Evolutionary conservation across 1,140 invertebrate species (phyloP).

Genomic region (Zaprionus ornatus): DNA sequence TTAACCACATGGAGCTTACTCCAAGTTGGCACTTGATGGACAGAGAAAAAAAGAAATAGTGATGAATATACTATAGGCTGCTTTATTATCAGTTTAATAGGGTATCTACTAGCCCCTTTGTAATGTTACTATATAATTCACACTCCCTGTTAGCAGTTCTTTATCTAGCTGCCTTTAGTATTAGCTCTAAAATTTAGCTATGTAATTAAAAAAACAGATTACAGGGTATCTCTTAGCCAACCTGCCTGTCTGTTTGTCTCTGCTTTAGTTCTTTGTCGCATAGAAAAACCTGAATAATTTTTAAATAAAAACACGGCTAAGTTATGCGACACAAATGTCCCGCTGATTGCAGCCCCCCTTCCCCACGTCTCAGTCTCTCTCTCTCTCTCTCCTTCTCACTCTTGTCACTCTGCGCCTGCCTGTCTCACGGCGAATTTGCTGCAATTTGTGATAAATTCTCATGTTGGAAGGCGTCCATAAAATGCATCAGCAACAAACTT

Average conservation of each 20-base stretch:
- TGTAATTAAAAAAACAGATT: neutral
- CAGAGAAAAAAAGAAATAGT: neutral
- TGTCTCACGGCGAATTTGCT: constrained; percentile 5
- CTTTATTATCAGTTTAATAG: neutral
- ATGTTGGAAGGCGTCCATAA: constrained; percentile 65
- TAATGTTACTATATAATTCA: no score
- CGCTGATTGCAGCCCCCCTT: constrained; percentile 33
- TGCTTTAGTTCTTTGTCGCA: constrained; percentile 12
- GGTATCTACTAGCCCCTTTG: neutral
- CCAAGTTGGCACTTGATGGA: neutral
- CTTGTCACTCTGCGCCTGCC: neutral
- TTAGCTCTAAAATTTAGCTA: neutral
- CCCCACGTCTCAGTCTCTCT: neutral
- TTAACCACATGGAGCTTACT: no score
- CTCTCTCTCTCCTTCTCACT: neutral
- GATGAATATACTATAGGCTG: no score
- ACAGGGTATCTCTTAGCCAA: constrained; percentile 9
- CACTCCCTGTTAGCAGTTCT: no score
- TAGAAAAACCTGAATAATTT: constrained; percentile 42
- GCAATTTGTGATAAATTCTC: constrained; percentile 48
- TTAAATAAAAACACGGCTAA: constrained; percentile 51
- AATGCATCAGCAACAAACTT: constrained; percentile 50
- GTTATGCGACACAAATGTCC: constrained; percentile 68
- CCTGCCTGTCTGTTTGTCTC: neutral
- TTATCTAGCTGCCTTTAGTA: no score